phyloP scores from a whole-genome alignment of 2,113 vertebrate species.

The Oreocharis arfaki region DNA sequence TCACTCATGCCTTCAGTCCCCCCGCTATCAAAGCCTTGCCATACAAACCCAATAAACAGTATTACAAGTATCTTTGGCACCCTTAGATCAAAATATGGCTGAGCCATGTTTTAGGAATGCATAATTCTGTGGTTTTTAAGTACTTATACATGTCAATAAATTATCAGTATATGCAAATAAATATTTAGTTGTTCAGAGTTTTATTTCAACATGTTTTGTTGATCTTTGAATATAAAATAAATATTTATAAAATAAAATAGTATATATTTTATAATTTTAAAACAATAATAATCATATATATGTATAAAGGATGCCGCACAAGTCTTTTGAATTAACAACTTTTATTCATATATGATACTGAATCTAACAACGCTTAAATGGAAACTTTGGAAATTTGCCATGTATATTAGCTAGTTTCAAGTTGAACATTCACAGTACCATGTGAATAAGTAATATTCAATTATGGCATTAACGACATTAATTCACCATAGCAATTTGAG shows the following conservation, averaged over 20 bases:
- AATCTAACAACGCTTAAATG: not conserved
- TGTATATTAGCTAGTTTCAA: not conserved
- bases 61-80: not conserved
- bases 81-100: not conserved
- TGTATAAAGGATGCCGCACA: not conserved
- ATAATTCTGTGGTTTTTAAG: not conserved
- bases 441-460: not conserved
- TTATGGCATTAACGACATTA: not conserved
- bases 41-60: not conserved
- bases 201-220: not conserved
- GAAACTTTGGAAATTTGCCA: slow-evolving; percentile 9
- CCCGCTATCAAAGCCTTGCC: not conserved
- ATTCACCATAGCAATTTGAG: slow-evolving; percentile 15
- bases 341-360: not conserved
- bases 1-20: not conserved
- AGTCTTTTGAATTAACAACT: not conserved
- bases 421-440: not conserved
- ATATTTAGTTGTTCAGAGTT: not conserved
- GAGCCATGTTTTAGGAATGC: not conserved
- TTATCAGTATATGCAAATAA: not conserved
- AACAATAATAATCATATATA: not conserved
- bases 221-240: not conserved
- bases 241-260: not conserved
- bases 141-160: not conserved
- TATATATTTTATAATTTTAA: not conserved